Conservation (phyloP, 2,113 vertebrate species). For the Dendropsophus ebraccatus region DNA sequence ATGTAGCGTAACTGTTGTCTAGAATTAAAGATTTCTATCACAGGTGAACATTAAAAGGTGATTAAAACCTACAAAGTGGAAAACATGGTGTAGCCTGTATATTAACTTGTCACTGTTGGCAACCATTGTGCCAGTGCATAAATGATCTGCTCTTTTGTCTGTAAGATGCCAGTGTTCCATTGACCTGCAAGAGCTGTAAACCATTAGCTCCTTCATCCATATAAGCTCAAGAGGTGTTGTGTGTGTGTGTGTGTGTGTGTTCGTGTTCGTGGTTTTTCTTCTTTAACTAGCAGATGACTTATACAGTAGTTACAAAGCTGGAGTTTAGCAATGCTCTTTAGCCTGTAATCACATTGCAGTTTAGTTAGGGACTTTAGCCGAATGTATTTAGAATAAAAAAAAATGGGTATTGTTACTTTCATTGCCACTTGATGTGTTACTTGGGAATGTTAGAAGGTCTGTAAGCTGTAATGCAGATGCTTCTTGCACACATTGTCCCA, state of each 20-base stretch:
- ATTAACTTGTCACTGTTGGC: background rate
- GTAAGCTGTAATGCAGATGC: too few species aligned
- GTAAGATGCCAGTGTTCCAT: background rate
- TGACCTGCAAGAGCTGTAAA: background rate
- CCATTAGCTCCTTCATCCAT: slow-evolving; percentile 6
- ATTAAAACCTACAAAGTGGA: background rate
- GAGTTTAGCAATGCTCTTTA: too few species aligned
- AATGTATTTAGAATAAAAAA: too few species aligned
- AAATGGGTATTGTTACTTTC: too few species aligned
- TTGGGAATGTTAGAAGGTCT: too few species aligned
- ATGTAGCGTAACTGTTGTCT: background rate
- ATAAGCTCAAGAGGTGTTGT: background rate
- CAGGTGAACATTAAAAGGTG: background rate
- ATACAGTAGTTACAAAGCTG: background rate
- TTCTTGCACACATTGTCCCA: too few species aligned
- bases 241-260: too few species aligned
- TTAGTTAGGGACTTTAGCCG: too few species aligned
- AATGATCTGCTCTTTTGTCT: background rate
- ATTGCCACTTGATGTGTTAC: too few species aligned
- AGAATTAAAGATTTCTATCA: background rate
- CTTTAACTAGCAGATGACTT: background rate
- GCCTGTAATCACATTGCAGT: too few species aligned
- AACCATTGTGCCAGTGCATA: slow-evolving; percentile 6
- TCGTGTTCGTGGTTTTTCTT: background rate
- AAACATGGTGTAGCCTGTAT: background rate